These are phyloP conservation scores for Sylvicapra grimmia DNA, from an alignment of 2,113 vertebrate species.

Conservation along the genomic window DNA sequence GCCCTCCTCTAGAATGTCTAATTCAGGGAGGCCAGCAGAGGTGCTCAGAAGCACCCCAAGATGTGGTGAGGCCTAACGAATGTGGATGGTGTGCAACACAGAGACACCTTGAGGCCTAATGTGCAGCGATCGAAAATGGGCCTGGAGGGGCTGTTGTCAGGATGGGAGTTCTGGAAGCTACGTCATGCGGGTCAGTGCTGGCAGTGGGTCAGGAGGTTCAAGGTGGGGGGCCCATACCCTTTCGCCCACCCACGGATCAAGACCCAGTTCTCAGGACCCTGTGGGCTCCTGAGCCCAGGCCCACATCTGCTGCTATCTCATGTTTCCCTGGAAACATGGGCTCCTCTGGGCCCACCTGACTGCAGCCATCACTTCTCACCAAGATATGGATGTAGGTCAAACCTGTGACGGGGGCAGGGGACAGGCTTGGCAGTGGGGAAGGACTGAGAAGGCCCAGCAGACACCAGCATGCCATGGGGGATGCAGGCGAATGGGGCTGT, in stretches of 20 bases:
- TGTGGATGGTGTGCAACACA: neutral
- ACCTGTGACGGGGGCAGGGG: neutral
- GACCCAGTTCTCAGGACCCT: neutral
- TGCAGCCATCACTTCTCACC: neutral
- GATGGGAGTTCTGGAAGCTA: neutral
- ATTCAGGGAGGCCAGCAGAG: neutral
- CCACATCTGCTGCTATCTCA: neutral
- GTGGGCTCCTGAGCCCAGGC: neutral
- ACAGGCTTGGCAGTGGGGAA: neutral
- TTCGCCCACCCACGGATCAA: fast-evolving
- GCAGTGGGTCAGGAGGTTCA: neutral
- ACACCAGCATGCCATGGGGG: neutral
- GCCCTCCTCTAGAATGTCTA: neutral
- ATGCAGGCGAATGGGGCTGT: neutral
- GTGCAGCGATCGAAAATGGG: fast-evolving
- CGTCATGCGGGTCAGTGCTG: neutral
- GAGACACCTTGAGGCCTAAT: neutral
- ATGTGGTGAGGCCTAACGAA: neutral
- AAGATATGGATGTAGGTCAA: neutral
- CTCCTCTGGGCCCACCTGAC: neutral
- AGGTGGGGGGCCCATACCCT: neutral
- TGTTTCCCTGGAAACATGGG: neutral
- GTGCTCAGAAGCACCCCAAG: neutral
- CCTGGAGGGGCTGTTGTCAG: neutral
- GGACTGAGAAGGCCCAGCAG: neutral